Conservation (phyloP, 2,888 invertebrate genomes). For the Steinernema carpocapsae region DNA sequence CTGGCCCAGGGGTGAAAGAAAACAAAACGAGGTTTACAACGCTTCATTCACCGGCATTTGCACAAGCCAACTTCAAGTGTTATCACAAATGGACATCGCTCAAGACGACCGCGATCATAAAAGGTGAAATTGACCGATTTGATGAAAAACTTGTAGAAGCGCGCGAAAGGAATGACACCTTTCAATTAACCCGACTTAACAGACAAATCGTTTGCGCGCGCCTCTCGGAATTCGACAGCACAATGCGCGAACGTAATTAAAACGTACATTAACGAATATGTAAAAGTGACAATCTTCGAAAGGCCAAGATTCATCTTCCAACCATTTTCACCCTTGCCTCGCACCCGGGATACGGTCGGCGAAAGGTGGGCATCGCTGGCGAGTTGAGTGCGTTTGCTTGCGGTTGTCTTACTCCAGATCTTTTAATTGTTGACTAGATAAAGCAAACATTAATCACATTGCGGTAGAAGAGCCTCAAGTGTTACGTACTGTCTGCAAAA, state of each 20-base stretch:
- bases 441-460: conserved; percentile 28
- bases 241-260: conserved; percentile 12
- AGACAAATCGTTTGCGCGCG: conserved; percentile 21
- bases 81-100: background rate
- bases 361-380: background rate
- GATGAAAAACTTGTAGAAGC: conserved; percentile 17
- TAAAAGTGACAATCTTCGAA: background rate
- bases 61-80: background rate
- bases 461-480: conserved; percentile 26
- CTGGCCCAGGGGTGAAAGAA: background rate
- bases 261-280: conserved; percentile 23
- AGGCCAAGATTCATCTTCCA: background rate
- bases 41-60: background rate
- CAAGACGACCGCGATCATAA: background rate
- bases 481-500: background rate
- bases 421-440: conserved; percentile 28
- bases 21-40: background rate
- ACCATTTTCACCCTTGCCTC: background rate
- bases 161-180: conserved; percentile 22
- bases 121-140: conserved; percentile 4
- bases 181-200: conserved; percentile 30
- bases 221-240: background rate
- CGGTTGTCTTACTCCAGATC: conserved; percentile 13
- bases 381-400: background rate
- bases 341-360: background rate